A percentile compares a stretch with the other conserved stretches of the same genome.
Conservation (phyloP, 2,888 invertebrate genomes). For the Rhingia rostrata region DNA sequence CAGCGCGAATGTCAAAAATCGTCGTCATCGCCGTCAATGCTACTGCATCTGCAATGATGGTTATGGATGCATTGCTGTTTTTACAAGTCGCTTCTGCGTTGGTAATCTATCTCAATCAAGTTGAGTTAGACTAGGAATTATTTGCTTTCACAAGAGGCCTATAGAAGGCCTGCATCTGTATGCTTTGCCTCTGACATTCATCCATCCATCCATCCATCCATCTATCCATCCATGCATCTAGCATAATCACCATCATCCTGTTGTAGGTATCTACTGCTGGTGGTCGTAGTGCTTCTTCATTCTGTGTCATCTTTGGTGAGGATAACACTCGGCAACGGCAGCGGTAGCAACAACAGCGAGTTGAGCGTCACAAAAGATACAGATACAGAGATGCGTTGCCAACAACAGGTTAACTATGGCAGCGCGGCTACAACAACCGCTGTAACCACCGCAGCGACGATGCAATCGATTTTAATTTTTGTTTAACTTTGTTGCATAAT, state of each 20-base stretch:
- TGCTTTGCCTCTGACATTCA: constrained; percentile 12
- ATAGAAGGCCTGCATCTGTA: constrained; percentile 19
- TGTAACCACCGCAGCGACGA: constrained; percentile 3
- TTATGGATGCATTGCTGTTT: not conserved
- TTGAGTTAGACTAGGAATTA: constrained; percentile 54
- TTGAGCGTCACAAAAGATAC: constrained; percentile 1
- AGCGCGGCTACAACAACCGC: not conserved
- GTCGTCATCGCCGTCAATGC: constrained; percentile 23
- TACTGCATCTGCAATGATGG: not conserved
- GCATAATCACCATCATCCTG: constrained; percentile 14
- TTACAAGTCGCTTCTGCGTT: constrained; percentile 28
- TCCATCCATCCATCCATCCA: constrained; percentile 25
- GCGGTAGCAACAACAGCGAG: not conserved
- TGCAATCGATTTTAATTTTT: constrained; percentile 55
- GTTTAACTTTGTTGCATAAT: constrained; percentile 49
- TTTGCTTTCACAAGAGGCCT: constrained; percentile 64
- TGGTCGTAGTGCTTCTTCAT: constrained; percentile 20
- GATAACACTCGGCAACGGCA: constrained; percentile 9
- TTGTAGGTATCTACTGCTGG: not conserved
- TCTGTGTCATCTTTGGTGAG: constrained; percentile 21
- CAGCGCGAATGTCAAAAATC: constrained; percentile 44
- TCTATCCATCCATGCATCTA: constrained; percentile 6
- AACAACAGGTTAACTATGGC: constrained; percentile 45
- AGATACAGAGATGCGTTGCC: constrained; percentile 39
- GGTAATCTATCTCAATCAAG: constrained; percentile 69